phyloP scores from a whole-genome alignment of 2,113 vertebrate species.

The Rattus norvegicus region DNA sequence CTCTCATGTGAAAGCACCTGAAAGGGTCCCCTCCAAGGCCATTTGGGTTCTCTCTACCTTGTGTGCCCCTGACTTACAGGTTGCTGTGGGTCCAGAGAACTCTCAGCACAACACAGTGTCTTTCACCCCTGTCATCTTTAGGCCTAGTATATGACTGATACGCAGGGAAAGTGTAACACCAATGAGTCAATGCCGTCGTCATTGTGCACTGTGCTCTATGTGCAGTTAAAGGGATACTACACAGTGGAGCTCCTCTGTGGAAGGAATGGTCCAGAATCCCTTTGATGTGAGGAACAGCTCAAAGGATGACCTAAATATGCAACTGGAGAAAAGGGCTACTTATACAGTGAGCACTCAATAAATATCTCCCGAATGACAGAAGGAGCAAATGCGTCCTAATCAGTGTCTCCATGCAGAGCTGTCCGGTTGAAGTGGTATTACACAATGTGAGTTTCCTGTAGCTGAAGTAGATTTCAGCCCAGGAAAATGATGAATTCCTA shows the following conservation, averaged over 20 bases:
- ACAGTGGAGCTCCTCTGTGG: background rate
- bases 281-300: background rate
- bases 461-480: background rate
- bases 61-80: too few relatives aligned
- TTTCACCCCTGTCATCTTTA: background rate
- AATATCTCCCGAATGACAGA: background rate
- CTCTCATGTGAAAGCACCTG: fast-evolving
- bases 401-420: background rate
- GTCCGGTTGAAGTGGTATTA: background rate
- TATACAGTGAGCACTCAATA: background rate
- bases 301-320: background rate
- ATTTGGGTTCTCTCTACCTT: background rate
- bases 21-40: background rate
- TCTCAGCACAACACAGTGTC: background rate
- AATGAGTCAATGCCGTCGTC: background rate
- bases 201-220: background rate
- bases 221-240: background rate
- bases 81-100: background rate
- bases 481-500: background rate
- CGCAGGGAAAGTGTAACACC: background rate
- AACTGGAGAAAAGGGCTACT: background rate
- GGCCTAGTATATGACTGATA: background rate
- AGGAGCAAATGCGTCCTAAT: background rate
- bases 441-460: background rate
- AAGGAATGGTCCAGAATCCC: slow-evolving; percentile 1